Evolutionary conservation across 2,113 vertebrate genomes (phyloP).

Genomic region (Panurus biarmicus): DNA sequence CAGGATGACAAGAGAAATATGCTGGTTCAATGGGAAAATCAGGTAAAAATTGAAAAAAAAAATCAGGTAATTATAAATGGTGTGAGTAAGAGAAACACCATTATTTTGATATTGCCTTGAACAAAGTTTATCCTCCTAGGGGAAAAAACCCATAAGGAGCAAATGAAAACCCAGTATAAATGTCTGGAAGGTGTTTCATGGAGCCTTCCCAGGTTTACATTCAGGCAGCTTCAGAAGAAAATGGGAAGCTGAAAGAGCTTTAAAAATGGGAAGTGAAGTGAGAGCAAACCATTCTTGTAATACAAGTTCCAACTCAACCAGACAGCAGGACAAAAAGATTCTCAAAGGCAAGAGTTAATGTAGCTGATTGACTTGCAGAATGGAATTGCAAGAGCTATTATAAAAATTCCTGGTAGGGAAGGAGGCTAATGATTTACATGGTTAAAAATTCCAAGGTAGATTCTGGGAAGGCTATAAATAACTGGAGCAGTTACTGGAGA

Average conservation of each 20-base stretch:
- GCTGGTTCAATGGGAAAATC: not conserved
- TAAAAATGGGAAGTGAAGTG: not conserved
- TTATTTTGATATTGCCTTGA: not conserved
- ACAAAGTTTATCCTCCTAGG: not conserved
- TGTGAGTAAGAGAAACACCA: not conserved
- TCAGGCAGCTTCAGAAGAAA: not conserved
- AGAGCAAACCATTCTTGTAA: not conserved
- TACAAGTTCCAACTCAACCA: not conserved
- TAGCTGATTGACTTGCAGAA: not conserved
- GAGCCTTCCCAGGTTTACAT: not conserved
- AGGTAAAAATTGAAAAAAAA: not conserved
- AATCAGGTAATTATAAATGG: not conserved
- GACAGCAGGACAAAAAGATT: not conserved
- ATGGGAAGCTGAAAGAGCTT: not conserved
- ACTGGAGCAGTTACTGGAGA: not conserved
- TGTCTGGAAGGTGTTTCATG: not conserved
- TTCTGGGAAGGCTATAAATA: not conserved
- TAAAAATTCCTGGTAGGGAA: not conserved
- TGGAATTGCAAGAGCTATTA: not conserved
- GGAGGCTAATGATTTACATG: not conserved
- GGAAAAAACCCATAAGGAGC: not conserved
- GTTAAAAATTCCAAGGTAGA: not conserved
- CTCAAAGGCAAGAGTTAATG: not conserved
- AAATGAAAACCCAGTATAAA: not conserved
- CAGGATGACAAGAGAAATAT: not conserved